Evolutionary conservation across 2,113 vertebrate species (phyloP).

Genomic region (Delphinapterus leucas): DNA sequence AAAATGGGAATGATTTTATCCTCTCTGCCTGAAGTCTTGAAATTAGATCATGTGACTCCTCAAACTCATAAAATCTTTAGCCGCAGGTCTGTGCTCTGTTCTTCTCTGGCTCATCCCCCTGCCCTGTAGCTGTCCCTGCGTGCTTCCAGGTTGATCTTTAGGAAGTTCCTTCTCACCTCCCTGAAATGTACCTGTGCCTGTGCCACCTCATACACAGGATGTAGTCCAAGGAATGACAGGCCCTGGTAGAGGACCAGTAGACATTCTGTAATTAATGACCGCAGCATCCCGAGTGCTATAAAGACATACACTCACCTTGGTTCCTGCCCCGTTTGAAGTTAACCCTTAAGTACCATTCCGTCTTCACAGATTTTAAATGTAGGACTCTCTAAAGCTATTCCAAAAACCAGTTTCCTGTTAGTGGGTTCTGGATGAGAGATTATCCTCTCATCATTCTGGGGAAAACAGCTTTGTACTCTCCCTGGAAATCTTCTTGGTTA

Average conservation of each 20-base stretch:
- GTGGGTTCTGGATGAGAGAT: neutral
- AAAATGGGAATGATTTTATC: neutral
- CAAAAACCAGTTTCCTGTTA: neutral
- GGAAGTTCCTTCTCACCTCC: neutral
- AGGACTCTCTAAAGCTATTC: neutral
- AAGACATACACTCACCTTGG: neutral
- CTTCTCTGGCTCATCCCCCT: neutral
- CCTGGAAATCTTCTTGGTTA: neutral
- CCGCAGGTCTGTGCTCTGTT: neutral
- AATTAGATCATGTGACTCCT: neutral
- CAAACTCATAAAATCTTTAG: neutral
- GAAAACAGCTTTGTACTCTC: neutral
- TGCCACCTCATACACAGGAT: neutral
- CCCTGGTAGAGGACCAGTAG: neutral
- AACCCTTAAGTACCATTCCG: neutral
- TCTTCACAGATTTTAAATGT: neutral
- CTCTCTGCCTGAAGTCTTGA: neutral
- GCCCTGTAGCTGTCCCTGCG: neutral
- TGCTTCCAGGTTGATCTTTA: neutral
- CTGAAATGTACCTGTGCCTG: neutral
- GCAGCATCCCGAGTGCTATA: neutral
- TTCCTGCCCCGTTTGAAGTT: neutral
- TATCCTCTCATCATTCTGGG: neutral
- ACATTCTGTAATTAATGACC: neutral
- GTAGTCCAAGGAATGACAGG: neutral